Evolutionary conservation across 2,797 vertebrate genomes (phyloP), one percentile per base, ranked within the genome.

Genomic region (Pseudochromis fuscus): DNA sequence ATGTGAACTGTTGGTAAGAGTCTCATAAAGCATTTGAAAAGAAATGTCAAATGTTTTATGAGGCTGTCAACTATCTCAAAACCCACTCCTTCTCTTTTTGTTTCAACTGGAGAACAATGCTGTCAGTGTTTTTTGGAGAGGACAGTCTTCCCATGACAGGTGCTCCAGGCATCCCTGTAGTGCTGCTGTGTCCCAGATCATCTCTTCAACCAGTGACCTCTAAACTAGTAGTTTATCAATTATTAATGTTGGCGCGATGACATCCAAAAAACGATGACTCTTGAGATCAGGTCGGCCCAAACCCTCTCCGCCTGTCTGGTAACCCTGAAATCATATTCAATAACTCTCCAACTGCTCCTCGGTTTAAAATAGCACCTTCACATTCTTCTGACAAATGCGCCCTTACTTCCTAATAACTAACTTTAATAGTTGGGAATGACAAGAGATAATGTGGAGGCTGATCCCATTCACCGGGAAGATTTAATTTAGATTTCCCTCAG

Each of bases 401-500:
- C 58, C 85, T 81, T 66, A 69, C 75, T 83, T 83, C 75, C 71
- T 61, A 82, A 86, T 86, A 86, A 85, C 82, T 66, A 81, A 87
- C 85, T 83, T 87, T 83, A 91, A 90, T 81, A 77, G 73, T 62
- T 51, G 80, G 64, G 83, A 85, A 83, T 84, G 89, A 91, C 82
- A 72, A 72, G 71, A 87, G 82, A 88, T 89, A 87, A 88, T 68
- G 63, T 55, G 0, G 53, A 74, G 74, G 81, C 74, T 70, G 79
- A 84, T 86, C 75, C 85, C 79, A 87, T 90, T 92, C 85, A 79
- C 66, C 18, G 42, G 77, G 65, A 85, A 91, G 88, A 92, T 93
- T 92, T 90, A 80, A 93, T 93, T 93, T 91, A 90, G 90, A 92
- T 93, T 90, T 89, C 87, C 89, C 83, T 68, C 65, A 70, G 85